A percentile compares a stretch with the other conserved stretches of the same genome.
These are phyloP conservation scores for Callipepla squamata DNA, from an alignment of 2,113 vertebrate species.

Conservation along the genomic window DNA sequence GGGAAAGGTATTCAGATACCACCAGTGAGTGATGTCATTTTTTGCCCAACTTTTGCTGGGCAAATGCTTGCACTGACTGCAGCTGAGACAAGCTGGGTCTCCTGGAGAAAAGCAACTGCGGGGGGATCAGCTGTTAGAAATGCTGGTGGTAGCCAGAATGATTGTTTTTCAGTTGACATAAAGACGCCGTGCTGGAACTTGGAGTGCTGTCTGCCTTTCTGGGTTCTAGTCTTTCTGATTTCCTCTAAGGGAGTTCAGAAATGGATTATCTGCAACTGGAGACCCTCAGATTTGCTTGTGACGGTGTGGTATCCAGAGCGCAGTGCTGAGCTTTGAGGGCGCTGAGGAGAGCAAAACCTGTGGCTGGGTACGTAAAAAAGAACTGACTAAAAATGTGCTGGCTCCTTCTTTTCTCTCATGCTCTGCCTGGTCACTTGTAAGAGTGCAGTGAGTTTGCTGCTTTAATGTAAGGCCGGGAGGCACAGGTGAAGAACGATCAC, in stretches of 20 bases:
- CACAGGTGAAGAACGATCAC: neutral
- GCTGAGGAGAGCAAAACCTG: neutral
- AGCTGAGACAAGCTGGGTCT: neutral
- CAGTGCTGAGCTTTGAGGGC: rapidly evolving
- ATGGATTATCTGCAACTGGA: neutral
- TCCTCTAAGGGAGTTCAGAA: neutral
- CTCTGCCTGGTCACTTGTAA: neutral
- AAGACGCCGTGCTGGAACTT: neutral
- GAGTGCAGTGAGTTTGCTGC: neutral
- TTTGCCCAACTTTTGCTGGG: neutral
- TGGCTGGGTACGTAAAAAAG: neutral
- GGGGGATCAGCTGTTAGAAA: neutral
- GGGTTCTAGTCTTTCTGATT: neutral
- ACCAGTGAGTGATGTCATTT: neutral
- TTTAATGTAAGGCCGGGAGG: neutral
- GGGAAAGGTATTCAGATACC: neutral
- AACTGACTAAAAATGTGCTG: neutral
- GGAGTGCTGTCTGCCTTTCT: neutral
- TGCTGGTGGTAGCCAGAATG: neutral
- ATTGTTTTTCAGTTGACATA: neutral
- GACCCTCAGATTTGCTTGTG: neutral
- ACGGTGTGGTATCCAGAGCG: neutral
- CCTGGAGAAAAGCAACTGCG: neutral
- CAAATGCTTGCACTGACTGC: neutral
- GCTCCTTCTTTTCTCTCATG: neutral